Evolutionary conservation across 2,797 vertebrate genomes (phyloP).

Genomic region (Lacerta agilis): DNA sequence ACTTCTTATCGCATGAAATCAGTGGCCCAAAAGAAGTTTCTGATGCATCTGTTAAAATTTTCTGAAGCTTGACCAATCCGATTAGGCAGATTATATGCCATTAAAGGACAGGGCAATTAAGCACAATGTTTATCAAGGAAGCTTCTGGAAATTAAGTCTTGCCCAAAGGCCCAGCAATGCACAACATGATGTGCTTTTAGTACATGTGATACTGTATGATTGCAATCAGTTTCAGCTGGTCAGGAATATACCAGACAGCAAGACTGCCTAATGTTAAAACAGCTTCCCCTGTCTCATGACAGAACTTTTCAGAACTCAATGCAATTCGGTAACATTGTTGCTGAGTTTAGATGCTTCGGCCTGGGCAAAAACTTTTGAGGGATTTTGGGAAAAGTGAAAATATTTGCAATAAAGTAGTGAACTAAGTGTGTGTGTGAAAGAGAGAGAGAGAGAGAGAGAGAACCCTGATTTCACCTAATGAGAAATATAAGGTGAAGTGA

Average conservation of each 20-base stretch:
- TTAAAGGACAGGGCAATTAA: conserved; percentile 2
- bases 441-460: background rate
- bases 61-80: background rate
- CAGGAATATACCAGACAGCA: background rate
- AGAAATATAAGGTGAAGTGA: background rate
- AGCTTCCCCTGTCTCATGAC: background rate
- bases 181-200: background rate
- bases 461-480: background rate
- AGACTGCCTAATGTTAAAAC: conserved; percentile 1
- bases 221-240: background rate
- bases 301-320: background rate
- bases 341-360: background rate
- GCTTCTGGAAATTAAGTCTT: background rate
- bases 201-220: background rate
- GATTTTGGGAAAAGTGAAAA: background rate
- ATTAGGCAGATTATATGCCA: background rate
- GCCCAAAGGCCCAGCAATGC: background rate
- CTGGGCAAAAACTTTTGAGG: background rate
- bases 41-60: background rate
- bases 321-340: background rate
- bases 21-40: background rate
- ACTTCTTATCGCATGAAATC: background rate
- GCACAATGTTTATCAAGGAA: background rate
- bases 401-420: background rate
- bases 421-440: background rate